Evolutionary conservation across 2,888 invertebrate genomes (phyloP), one percentile per base, ranked within the genome.

Genomic region (Troilus luridus): DNA sequence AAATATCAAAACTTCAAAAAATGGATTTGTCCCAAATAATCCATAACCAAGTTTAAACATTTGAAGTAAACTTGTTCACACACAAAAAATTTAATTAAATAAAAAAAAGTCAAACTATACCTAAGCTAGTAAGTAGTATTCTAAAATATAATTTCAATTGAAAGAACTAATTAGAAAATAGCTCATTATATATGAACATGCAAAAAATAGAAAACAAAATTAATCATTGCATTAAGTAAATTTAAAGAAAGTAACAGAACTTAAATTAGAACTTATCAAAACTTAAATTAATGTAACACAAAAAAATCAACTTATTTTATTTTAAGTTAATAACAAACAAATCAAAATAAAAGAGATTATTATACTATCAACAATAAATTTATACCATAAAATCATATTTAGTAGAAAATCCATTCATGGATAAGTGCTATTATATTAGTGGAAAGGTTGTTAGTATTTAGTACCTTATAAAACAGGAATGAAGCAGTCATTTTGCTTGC

Each of bases 391-490:
- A 77, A 77, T 41, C 19, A 7, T 41, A 41, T 6, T 77, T 41
- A 77, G 72, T 27, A 24, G 7, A 41, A 41, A 77, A 14, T 77
- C 41, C 41, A 77, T 77, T 41, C 27, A 77, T 19, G 41, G 27
- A 77, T 27, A 17, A 41, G 27, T 7, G 17, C 1, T 41, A 27
- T 77, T 77, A 77, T 8, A 77, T 77, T 9, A 77, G 41, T 27
- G 41, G 27, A 41, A 77, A 41, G 72, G 19, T 9, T 41, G 72
- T 41, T 19, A 77, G 17, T 77, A 17, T 77, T 56, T 56, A 85
- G n/a, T 85, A 85, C 85, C 85, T 85, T 85, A 85, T 85, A 85
- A 85, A 85, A 85, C 27, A 85, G 19, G 56, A 85, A 85, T n/a
- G 85, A 85, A 56, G 85, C 21, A n/a, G 85, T 58, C 85, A 85